Conservation (phyloP, 2,888 invertebrate species). For the Cabera pusaria region DNA sequence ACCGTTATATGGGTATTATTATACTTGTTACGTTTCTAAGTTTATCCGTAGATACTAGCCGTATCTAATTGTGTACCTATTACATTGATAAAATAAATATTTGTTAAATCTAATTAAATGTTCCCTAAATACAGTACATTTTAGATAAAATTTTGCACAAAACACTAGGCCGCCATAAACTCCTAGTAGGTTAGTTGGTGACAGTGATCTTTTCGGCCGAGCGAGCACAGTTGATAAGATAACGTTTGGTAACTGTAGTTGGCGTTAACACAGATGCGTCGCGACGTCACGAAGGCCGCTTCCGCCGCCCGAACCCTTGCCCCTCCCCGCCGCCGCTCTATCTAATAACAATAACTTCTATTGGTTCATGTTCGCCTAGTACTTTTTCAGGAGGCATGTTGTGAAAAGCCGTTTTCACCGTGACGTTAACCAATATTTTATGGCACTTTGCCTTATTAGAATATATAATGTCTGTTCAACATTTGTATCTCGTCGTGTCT, state of each 20-base stretch:
- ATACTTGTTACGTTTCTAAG: slow-evolving; percentile 1
- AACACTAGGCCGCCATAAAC: slow-evolving; percentile 55
- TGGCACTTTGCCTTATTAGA: too few species aligned
- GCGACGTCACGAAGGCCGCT: slow-evolving; percentile 57
- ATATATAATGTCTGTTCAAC: too few species aligned
- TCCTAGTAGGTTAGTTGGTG: slow-evolving; percentile 36
- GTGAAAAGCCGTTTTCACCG: slow-evolving; percentile 64
- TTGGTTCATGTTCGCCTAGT: slow-evolving; percentile 71
- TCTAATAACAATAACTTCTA: slow-evolving; percentile 70
- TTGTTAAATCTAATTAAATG: too few species aligned
- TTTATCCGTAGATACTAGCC: too few species aligned
- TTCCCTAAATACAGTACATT: slow-evolving; percentile 39
- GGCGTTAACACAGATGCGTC: slow-evolving; percentile 53
- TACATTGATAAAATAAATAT: too few species aligned
- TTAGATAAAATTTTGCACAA: slow-evolving; percentile 51
- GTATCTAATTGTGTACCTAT: too few species aligned
- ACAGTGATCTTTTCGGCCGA: slow-evolving; percentile 42
- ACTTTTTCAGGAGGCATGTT: slow-evolving; percentile 66
- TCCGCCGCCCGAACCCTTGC: slow-evolving; percentile 36
- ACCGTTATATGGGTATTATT: too few species aligned
- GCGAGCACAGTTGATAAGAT: slow-evolving; percentile 60
- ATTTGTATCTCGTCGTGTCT: too few species aligned
- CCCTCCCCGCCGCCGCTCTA: slow-evolving; percentile 42
- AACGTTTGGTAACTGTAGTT: slow-evolving; percentile 54
- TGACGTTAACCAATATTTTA: slow-evolving; percentile 40